Percentiles rank a stretch among this genome's conserved stretches.
Evolutionary conservation across 2,888 invertebrate genomes (phyloP).

Genomic region (Oscheius sp.): DNA sequence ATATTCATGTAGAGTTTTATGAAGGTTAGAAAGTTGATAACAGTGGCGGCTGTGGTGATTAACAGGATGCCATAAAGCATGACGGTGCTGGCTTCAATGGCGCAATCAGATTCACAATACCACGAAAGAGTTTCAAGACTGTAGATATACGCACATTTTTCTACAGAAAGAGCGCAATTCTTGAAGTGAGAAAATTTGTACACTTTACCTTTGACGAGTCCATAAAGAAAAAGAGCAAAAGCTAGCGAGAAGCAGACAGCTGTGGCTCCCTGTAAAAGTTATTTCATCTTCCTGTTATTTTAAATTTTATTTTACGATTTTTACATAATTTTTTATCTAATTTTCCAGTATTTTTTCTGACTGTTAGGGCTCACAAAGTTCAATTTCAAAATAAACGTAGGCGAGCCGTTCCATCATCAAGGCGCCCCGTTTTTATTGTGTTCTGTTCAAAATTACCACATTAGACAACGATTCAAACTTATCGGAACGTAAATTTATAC

Average conservation of each 20-base stretch:
- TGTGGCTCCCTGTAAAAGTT: neutral
- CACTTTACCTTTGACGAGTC: slow-evolving; percentile 1
- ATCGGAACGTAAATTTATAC: too few species aligned
- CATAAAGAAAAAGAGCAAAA: slow-evolving; percentile 7
- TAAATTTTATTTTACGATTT: too few species aligned
- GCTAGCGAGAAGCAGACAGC: neutral
- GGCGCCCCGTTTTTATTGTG: too few species aligned
- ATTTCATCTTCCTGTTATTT: neutral
- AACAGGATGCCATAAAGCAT: slow-evolving; percentile 5
- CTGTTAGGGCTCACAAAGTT: too few species aligned
- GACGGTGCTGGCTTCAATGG: neutral
- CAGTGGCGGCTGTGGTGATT: neutral
- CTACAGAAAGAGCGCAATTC: neutral
- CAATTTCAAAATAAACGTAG: too few species aligned
- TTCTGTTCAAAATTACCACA: too few species aligned
- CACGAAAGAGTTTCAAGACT: slow-evolving; percentile 7
- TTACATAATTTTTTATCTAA: too few species aligned
- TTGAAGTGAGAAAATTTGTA: neutral
- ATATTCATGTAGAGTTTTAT: slow-evolving; percentile 4
- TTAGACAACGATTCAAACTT: too few species aligned
- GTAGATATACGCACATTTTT: slow-evolving; percentile 9
- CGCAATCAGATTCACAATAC: slow-evolving; percentile 14
- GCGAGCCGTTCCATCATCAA: too few species aligned
- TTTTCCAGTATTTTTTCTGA: too few species aligned
- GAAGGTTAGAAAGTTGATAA: slow-evolving; percentile 10